Evolutionary conservation across 2,797 vertebrate species (phyloP), one percentile per base, ranked within the genome.

Genomic region (Typhlichthys eigenmanni): DNA sequence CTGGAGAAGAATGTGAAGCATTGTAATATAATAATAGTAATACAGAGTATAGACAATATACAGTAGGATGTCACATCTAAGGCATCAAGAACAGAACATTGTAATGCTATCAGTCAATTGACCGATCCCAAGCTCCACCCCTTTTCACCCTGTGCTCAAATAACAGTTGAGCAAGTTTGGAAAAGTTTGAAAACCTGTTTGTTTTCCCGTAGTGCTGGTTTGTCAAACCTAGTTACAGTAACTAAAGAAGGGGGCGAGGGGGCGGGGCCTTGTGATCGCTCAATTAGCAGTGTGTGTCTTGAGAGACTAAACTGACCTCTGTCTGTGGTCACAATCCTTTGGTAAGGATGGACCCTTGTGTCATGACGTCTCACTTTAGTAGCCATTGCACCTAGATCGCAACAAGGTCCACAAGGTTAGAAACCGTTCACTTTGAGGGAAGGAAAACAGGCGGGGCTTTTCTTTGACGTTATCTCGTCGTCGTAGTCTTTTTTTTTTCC

Each of bases 301-400:
- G 83, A 74, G 93, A 91, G 93, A 95, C 95, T 97, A 98, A 95
- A 99, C 98, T 99, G 95, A 99, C 98, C 98, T 99, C 98, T 95
- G 96, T 99, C 98, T 95, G 96, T 92, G 95, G 97, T 98, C 96
- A 99, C 97, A 97, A 99, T 96, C 98, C 98, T 99, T 98, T 98
- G 98, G 96, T 99, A 99, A 99, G 98, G 98, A 98, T 98, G 98
- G 95, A 99, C 96, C 91, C 98, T 96, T 92, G 97, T 95, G 95
- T 99, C 98, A 96, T 98, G 98, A 94, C 98, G 96, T 95, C 98
- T 96, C 95, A 98, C 96, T 98, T 99, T 99, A 98, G 96, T 95
- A 95, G 97, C 97, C 98, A 99, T 97, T 95, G 98, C 97, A 98
- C 98, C 98, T 99, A 96, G 95, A 97, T 98, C 92, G 95, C 92